Base-by-base conservation (phyloP, 2,797 vertebrate genomes). In the Eutrigla gurnardus region DNA sequence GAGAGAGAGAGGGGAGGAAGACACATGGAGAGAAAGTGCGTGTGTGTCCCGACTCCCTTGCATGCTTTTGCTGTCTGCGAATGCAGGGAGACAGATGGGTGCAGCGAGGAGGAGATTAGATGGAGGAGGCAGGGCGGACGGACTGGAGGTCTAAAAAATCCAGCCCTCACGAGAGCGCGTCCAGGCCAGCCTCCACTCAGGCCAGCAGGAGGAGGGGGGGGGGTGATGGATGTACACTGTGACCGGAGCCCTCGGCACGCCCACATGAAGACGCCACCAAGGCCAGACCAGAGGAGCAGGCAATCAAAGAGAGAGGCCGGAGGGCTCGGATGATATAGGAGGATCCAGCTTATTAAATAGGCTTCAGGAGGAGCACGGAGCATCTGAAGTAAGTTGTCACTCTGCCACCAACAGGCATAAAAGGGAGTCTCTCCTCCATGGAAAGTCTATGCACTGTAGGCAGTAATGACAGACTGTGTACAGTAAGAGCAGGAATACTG, bases 281-380 rank as follows among this genome's bases (percentile, higher is more conserved):
- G 90, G 86, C 92, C 84, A 89, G 90, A 91, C 91, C 86, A 87
- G 81, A 66, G 78, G 90, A 91, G 90, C 87, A 91, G 78, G 86
- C 84, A 91, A 93, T 92, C 89, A 92, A 86, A 89, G 86, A 88
- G 80, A 84, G 74, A 89, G 89, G 86, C 89, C 80, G 62, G 53
- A 78, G 82, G 91, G 86, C 85, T 76, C 3, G 50, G 76, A 86
- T 91, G 89, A 92, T 92, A 92, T 86, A 92, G 89, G 86, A 92
- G 89, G 89, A 92, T 86, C 86, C 91, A 88, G 87, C 81, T 89
- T 93, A 93, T 94, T 94, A 93, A 93, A 93, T 88, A 88, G 90
- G 89, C 90, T 91, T 90, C 88, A 90, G 90, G 87, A 93, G 82
- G 77, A 84, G 85, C 87, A 82, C 33, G 71, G 86, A 90, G 87